These are phyloP conservation scores for Drosophila birchii DNA, from an alignment of 2,888 invertebrate genomes.

Conservation along the genomic window DNA sequence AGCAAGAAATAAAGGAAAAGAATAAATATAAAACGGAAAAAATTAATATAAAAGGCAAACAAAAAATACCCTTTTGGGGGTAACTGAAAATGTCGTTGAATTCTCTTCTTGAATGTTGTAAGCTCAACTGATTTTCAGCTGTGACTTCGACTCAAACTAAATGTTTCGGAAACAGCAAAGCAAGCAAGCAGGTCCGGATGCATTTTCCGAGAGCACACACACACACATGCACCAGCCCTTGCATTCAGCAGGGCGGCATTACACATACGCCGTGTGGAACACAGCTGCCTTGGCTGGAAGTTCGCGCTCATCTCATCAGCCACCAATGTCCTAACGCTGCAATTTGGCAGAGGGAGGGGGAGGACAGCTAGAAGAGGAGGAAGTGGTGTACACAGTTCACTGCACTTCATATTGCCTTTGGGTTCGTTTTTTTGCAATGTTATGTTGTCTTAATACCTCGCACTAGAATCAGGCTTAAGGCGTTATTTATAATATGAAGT, in stretches of 20 bases:
- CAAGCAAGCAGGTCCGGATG: slow-evolving; percentile 61
- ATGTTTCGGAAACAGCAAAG: slow-evolving; percentile 78
- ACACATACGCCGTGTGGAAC: slow-evolving; percentile 50
- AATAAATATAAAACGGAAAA: slow-evolving; percentile 4
- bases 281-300: slow-evolving; percentile 51
- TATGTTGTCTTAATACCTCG: slow-evolving; percentile 16
- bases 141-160: slow-evolving; percentile 59
- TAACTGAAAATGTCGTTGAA: slow-evolving; percentile 27
- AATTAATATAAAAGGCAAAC: slow-evolving; percentile 7
- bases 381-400: slow-evolving; percentile 44
- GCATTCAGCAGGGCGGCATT: slow-evolving; percentile 11
- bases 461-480: too few relatives aligned
- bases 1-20: slow-evolving; percentile 10
- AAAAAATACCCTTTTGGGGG: slow-evolving; percentile 13
- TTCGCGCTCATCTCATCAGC: slow-evolving; percentile 67
- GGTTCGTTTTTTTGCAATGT: slow-evolving; percentile 9
- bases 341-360: slow-evolving; percentile 46
- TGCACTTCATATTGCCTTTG: slow-evolving; percentile 45
- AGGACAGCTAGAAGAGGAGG: not conserved
- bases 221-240: slow-evolving; percentile 10
- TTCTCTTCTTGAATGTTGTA: slow-evolving; percentile 35
- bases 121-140: slow-evolving; percentile 67
- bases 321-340: slow-evolving; percentile 40
- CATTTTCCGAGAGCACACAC: slow-evolving; percentile 46
- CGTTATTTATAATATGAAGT: not conserved